Conservation (phyloP, 2,113 vertebrate species). For the Macaca mulatta region DNA sequence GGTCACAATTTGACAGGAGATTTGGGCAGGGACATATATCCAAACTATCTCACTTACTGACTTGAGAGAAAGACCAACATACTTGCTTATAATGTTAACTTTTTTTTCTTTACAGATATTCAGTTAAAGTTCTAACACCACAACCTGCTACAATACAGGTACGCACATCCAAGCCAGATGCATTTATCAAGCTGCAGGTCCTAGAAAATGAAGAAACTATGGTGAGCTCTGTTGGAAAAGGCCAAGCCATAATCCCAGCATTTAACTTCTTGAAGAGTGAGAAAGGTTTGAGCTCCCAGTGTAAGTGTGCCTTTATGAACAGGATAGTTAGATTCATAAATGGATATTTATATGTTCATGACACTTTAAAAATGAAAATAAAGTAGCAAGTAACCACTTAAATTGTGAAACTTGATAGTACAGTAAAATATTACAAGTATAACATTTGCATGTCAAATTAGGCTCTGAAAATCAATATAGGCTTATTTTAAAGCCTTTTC, state of each 20-base stretch:
- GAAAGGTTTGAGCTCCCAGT: slow-evolving; percentile 63
- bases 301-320: slow-evolving; percentile 82
- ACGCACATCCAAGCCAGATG: slow-evolving; percentile 88
- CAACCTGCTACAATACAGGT: slow-evolving; percentile 88
- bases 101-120: slow-evolving; percentile 83
- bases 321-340: background rate
- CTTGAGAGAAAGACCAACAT: background rate
- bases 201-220: slow-evolving; percentile 88
- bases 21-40: too few relatives aligned
- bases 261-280: slow-evolving; percentile 86
- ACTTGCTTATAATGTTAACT: background rate
- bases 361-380: background rate
- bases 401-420: background rate
- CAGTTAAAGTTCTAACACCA: slow-evolving; percentile 82
- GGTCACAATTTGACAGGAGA: too few relatives aligned
- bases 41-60: background rate
- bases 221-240: slow-evolving; percentile 84
- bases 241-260: slow-evolving; percentile 89
- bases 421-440: background rate
- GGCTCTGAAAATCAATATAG: background rate
- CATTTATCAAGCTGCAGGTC: slow-evolving; percentile 88
- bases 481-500: background rate
- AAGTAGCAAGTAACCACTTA: background rate
- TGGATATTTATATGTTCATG: background rate
- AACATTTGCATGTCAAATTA: background rate